Conservation (phyloP, 2,113 vertebrate species). For the Spilogale gracilis region DNA sequence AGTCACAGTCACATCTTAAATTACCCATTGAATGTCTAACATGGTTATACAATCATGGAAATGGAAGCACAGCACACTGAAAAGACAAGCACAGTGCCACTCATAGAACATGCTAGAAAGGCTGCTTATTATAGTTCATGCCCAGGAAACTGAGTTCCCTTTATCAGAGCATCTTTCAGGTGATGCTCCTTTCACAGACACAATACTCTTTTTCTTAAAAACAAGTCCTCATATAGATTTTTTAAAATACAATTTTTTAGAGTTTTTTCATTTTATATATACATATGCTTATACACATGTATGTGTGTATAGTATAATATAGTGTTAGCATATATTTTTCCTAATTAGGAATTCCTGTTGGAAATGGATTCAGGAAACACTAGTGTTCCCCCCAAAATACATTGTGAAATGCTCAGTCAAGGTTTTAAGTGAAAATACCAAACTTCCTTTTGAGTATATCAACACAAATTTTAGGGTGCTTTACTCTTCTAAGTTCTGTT, state of each 20-base stretch:
- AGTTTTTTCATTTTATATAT: not conserved
- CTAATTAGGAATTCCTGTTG: not conserved
- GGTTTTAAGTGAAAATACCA: not conserved
- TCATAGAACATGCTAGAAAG: not conserved
- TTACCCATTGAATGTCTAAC: not conserved
- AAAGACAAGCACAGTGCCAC: not conserved
- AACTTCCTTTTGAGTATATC: not conserved
- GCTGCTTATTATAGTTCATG: fast-evolving
- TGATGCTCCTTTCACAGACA: not conserved
- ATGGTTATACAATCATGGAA: not conserved
- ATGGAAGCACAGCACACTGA: not conserved
- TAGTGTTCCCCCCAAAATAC: not conserved
- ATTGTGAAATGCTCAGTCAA: not conserved
- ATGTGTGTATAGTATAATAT: not conserved
- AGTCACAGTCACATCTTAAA: not conserved
- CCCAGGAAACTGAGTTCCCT: too few relatives aligned
- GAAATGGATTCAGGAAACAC: not conserved
- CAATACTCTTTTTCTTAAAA: not conserved
- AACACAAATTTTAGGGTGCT: not conserved
- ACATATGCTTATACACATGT: not conserved
- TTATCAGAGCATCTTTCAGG: not conserved
- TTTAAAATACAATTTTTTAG: not conserved
- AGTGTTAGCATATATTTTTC: not conserved
- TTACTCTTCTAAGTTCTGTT: not conserved
- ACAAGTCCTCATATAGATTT: not conserved